Percentiles rank a stretch among this genome's conserved stretches.
These are phyloP conservation scores for Cryptoprocta ferox DNA, from an alignment of 2,797 vertebrate species.

Conservation along the genomic window DNA sequence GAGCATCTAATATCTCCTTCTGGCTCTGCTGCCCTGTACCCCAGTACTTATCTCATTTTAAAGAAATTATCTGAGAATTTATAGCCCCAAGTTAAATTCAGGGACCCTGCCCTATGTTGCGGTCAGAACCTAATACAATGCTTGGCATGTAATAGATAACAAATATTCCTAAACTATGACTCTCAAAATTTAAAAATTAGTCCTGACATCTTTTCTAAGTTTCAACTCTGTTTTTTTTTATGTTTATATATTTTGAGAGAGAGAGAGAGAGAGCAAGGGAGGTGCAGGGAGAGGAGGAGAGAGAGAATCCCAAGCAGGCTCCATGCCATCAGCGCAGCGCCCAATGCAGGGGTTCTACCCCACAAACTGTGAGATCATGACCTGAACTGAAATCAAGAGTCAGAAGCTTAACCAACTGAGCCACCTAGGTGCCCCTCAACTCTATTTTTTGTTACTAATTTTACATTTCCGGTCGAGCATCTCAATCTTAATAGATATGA, in stretches of 20 bases:
- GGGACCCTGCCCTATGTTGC: neutral
- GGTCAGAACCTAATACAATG: neutral
- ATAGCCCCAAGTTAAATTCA: neutral
- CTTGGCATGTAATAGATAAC: neutral
- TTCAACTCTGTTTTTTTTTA: too few relatives aligned
- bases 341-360: too few relatives aligned
- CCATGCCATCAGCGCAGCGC: too few relatives aligned
- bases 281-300: too few relatives aligned
- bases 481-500: neutral
- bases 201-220: neutral
- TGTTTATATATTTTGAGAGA: too few relatives aligned
- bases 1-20: neutral
- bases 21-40: neutral
- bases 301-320: too few relatives aligned
- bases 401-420: too few relatives aligned
- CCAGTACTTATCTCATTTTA: neutral
- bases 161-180: slow-evolving; percentile 2
- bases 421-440: neutral
- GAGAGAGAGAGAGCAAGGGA: too few relatives aligned
- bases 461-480: slow-evolving; percentile 21
- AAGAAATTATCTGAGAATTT: neutral
- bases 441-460: neutral
- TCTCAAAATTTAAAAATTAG: neutral
- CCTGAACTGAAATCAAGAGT: too few relatives aligned
- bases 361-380: too few relatives aligned